phyloP scores from a whole-genome alignment of 2,888 invertebrate species.

The Caenorhabditis zanzibari region DNA sequence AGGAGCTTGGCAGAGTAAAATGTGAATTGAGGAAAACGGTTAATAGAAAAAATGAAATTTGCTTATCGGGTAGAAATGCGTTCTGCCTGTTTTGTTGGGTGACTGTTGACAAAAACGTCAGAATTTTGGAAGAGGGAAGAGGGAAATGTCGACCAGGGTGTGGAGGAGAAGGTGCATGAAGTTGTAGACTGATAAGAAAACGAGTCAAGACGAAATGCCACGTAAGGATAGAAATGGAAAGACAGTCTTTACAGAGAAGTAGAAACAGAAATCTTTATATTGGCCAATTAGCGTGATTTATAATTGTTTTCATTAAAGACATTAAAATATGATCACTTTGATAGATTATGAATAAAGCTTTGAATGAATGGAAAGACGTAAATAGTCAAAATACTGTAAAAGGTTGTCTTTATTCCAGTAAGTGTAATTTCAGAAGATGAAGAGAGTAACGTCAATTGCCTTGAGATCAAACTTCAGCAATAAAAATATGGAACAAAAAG shows the following conservation, averaged over 20 bases:
- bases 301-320: too few relatives aligned
- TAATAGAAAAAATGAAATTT: slow-evolving; percentile 6
- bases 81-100: slow-evolving; percentile 21
- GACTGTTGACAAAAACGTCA: slow-evolving; percentile 47
- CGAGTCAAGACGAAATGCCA: slow-evolving; percentile 9
- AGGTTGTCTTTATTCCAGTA: too few relatives aligned
- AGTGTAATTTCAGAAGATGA: too few relatives aligned
- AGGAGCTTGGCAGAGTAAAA: background rate
- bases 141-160: background rate
- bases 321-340: too few relatives aligned
- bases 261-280: background rate
- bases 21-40: background rate
- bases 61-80: slow-evolving; percentile 11
- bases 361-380: too few relatives aligned
- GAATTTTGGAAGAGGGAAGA: background rate
- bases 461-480: too few relatives aligned
- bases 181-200: slow-evolving; percentile 17
- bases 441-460: too few relatives aligned
- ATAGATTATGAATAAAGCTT: too few relatives aligned
- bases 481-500: too few relatives aligned
- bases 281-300: too few relatives aligned
- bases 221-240: background rate
- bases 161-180: too few relatives aligned
- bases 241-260: background rate
- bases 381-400: too few relatives aligned